Evolutionary conservation across 2,797 vertebrate species (phyloP), one percentile per base, ranked within the genome.

Genomic region (Periparus ater): DNA sequence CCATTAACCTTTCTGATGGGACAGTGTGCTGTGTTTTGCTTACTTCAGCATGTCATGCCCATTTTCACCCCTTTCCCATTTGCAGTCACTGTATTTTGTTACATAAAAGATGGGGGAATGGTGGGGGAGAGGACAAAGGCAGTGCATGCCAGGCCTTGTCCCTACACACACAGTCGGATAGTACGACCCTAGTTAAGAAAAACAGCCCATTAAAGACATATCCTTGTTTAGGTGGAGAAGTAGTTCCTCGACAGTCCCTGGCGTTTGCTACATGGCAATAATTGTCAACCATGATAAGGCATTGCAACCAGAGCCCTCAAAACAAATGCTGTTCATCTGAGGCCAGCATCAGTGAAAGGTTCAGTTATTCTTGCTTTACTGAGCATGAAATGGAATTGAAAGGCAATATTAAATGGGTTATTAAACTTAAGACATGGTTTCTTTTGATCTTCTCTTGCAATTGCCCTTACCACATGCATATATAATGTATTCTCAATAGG

Each of bases 341-440:
- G 95, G 68, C 88, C 95, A 94, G 10, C 93, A 94, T 95, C 95
- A 96, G 89, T 97, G 93, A 96, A 96, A 97, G 92, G 85, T 95
- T 98, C 91, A 75, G 96, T 97, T 98, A 96, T 97, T 97, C 95
- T 97, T 98, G 98, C 97, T 98, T 98, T 98, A 97, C 97, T 97
- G 96, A 98, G 98, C 98, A 97, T 98, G 97, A 98, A 98, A 98
- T 98, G 92, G 97, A 98, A 98, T 97, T 98, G 97, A 97, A 98
- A 97, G 96, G 88, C 97, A 96, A 95, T 97, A 97, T 97, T 97
- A 98, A 98, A 98, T 97, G 97, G 97, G 96, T 98, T 98, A 98
- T 98, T 98, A 98, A 98, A 97, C 97, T 97, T 97, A 97, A 97
- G 95, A 96, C 94, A 95, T 95, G 95, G 91, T 90, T 86, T 94